Evolutionary conservation across 1,140 invertebrate genomes (phyloP).

Genomic region (Drosophila bocki): DNA sequence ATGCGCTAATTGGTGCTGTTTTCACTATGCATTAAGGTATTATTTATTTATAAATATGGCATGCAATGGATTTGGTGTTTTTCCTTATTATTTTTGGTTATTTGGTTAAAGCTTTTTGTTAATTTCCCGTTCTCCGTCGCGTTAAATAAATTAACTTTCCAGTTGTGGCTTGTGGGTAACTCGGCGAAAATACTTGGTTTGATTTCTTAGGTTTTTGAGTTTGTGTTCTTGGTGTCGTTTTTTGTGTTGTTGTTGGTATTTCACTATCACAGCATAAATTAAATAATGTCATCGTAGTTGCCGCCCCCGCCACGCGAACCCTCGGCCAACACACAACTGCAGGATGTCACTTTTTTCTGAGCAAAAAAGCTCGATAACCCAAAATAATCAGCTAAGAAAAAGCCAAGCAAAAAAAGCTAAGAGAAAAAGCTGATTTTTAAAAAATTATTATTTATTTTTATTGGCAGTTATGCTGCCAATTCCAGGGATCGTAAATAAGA

Average conservation of each 20-base stretch:
- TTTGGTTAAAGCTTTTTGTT: conserved; percentile 54
- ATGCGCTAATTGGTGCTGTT: conserved; percentile 79
- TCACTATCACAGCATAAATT: conserved; percentile 82
- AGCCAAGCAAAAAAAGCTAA: no score
- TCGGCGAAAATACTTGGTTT: conserved; percentile 73
- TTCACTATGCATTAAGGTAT: conserved; percentile 56
- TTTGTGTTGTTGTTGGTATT: conserved; percentile 66
- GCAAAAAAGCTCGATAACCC: no score
- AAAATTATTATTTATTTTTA: no score
- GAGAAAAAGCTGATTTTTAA: no score
- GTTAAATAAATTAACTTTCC: conserved; percentile 23
- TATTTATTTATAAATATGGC: conserved; percentile 40
- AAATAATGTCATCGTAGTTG: conserved; percentile 63
- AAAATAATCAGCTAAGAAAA: no score
- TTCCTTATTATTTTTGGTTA: conserved; percentile 39
- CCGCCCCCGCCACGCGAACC: conserved; percentile 65
- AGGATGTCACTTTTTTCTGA: no score
- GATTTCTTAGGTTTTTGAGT: conserved; percentile 39
- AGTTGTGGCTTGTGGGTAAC: conserved; percentile 25
- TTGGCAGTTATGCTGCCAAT: no score
- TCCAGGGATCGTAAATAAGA: no score
- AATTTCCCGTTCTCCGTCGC: conserved; percentile 26
- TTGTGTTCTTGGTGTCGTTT: conserved; percentile 46
- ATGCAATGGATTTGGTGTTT: conserved; percentile 60
- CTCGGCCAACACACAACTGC: conserved; percentile 37